Conservation (phyloP, 2,797 vertebrate species). For the Heteromormyrus szaboi region DNA sequence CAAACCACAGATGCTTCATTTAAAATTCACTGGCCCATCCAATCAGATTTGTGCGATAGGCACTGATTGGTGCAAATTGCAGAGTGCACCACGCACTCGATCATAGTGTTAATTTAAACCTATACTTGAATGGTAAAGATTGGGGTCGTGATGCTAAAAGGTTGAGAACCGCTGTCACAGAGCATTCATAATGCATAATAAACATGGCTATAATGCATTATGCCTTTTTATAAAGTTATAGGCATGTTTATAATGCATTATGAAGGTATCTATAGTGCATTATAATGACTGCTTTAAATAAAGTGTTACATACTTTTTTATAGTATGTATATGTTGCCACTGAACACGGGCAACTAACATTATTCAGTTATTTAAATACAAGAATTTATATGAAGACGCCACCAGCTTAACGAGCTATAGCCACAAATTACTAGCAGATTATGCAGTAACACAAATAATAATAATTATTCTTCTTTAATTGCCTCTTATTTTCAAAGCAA, state of each 20-base stretch:
- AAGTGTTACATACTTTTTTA: not conserved
- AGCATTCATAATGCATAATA: no score
- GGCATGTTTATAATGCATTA: not conserved
- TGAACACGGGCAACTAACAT: not conserved
- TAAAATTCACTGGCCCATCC: no score
- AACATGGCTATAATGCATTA: no score
- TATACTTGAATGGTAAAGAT: no score
- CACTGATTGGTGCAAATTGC: no score
- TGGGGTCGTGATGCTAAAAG: no score
- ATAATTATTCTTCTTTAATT: not conserved
- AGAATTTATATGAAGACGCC: not conserved
- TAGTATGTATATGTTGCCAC: not conserved
- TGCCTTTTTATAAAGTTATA: no score
- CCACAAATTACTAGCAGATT: not conserved
- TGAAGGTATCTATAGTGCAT: not conserved
- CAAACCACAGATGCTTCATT: no score
- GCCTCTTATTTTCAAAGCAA: not conserved
- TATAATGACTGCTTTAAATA: not conserved
- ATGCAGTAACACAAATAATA: not conserved
- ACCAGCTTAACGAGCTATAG: not conserved
- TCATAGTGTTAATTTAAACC: no score
- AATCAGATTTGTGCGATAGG: no score
- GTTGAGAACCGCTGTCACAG: no score
- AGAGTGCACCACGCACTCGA: no score
- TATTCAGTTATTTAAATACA: not conserved